phyloP scores from a whole-genome alignment of 1,140 invertebrate genomes.

The Euglossa dilemma region DNA sequence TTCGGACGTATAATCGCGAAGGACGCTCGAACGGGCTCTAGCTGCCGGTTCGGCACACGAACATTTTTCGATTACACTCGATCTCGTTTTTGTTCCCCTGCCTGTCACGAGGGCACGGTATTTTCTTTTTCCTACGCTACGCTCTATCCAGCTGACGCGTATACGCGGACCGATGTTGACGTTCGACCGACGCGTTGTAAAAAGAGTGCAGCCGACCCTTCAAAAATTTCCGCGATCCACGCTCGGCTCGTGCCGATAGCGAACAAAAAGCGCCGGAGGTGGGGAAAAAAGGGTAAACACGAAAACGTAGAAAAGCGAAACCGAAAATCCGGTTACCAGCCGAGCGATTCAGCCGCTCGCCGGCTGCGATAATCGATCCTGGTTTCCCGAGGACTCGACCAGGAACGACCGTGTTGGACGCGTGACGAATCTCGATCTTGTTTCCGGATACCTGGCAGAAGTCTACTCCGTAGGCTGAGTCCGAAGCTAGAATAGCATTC shows the following conservation, averaged over 20 bases:
- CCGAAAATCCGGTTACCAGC: not conserved
- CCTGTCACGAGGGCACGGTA: not conserved
- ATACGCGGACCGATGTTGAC: not conserved
- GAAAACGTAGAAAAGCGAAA: not conserved
- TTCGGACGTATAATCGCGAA: conserved; percentile 39
- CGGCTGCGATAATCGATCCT: not conserved
- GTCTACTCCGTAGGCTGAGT: not conserved
- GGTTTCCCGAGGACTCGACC: too few relatives aligned
- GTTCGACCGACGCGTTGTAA: conserved; percentile 8
- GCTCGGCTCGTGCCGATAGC: not conserved
- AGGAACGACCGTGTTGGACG: not conserved
- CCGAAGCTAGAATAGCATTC: not conserved
- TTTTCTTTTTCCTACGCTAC: not conserved
- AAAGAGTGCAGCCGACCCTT: conserved; percentile 32
- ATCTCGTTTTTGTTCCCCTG: conserved; percentile 41
- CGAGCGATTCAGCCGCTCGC: not conserved
- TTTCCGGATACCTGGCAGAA: not conserved
- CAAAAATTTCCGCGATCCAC: not conserved
- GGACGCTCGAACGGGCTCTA: conserved; percentile 35
- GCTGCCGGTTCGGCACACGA: conserved; percentile 10
- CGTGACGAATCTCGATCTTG: not conserved
- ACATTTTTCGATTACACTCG: conserved; percentile 45
- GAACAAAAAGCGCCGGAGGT: not conserved
- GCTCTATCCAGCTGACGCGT: not conserved
- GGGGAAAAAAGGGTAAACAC: not conserved